Evolutionary conservation across 2,797 vertebrate genomes (phyloP), one percentile per base, ranked within the genome.

Genomic region (Tauraco hartlaubi): DNA sequence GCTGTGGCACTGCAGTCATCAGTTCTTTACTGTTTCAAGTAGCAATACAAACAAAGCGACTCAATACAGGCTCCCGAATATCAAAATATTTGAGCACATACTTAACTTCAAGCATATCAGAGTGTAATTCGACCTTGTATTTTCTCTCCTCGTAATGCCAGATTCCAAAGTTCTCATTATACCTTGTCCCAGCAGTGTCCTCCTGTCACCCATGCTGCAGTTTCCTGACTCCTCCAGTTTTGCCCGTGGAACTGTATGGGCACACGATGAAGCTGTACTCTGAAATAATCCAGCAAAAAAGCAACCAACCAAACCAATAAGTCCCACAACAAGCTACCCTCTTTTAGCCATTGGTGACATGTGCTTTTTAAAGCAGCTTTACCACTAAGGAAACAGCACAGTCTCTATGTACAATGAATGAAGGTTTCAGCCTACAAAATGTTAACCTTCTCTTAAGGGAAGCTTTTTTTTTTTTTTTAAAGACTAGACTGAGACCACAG

Each of bases 321-420:
- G 3, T 2, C 9, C 6, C 21, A 56, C 0, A 39, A 39, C 39
- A 39, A 39, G 0, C 44, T 25, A 18, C 4, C 3, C 8, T 56
- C 33, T 66, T 54, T 44, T 13, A 88, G 31, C 28, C 58, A 35
- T 23, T 37, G 58, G 29, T 33, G 88, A 35, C 26, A 15, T n/a
- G 23, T n/a, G 6, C 16, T 37, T 75, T 83, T 85, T 26, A 46
- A 81, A 85, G 54, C 41, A 68, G 20, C 49, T 85, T 90, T 67
- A 49, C 31, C 31, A 26, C 22, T 13, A n/a, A 54, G 35, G 69
- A 80, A 59, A 67, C 25, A 54, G 25, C 2, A 4, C 14, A 37
- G 31, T 28, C 20, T 43, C 37, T 52, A 12, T 1, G 4, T 6
- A 33, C 9, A 33, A 8, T 1, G 4, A 39, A 41, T 4, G 11